Evolutionary conservation across 2,113 vertebrate genomes (phyloP).

Genomic region (Anser cygnoides): DNA sequence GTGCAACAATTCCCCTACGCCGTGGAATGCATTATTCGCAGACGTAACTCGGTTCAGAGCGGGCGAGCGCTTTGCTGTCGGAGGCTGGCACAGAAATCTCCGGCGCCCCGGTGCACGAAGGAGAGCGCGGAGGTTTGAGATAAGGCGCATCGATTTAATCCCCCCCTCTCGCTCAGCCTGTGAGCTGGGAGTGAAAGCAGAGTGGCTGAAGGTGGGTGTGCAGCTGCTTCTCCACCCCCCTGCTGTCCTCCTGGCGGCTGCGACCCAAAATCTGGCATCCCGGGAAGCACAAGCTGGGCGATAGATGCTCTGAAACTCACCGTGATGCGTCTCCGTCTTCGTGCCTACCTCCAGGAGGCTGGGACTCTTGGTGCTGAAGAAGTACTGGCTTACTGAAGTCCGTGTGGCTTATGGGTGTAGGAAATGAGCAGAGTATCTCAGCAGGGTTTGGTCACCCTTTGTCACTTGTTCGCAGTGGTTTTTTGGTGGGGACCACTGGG

Average conservation of each 20-base stretch:
- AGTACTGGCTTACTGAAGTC: fast-evolving
- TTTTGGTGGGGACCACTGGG: background rate
- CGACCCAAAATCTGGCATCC: background rate
- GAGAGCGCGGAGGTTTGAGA: background rate
- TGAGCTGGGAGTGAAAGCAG: background rate
- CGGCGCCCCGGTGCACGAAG: background rate
- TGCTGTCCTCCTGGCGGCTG: background rate
- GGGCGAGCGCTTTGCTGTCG: background rate
- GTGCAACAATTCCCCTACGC: background rate
- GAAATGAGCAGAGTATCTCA: background rate
- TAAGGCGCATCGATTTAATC: background rate
- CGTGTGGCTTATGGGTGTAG: background rate
- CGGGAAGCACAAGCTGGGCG: background rate
- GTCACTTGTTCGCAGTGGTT: background rate
- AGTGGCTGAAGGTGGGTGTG: background rate
- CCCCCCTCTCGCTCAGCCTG: background rate
- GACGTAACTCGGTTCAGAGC: background rate
- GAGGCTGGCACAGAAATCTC: background rate
- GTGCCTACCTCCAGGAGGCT: background rate
- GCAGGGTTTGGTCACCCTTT: background rate
- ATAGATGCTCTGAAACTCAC: background rate
- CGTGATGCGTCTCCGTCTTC: fast-evolving
- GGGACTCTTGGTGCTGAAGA: background rate
- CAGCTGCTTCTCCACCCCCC: background rate
- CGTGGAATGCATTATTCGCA: fast-evolving